phyloP scores from a whole-genome alignment of 2,113 vertebrate species.

The Lagopus muta region DNA sequence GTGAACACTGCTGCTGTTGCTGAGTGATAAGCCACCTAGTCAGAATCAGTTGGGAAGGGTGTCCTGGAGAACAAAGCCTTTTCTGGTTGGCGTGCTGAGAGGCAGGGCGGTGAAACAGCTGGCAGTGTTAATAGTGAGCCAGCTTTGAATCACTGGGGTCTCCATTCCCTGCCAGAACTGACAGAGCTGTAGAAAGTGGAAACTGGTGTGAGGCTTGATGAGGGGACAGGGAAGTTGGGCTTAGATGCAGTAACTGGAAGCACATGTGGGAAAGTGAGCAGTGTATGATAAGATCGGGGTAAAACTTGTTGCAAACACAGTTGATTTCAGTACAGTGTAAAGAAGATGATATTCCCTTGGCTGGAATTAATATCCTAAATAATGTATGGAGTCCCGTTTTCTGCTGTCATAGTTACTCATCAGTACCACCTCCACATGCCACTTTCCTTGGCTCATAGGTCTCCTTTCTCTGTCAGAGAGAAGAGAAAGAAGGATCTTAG shows the following conservation, averaged over 20 bases:
- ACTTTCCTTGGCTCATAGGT: neutral
- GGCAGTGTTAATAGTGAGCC: constrained; percentile 1
- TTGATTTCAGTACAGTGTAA: neutral
- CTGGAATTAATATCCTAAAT: neutral
- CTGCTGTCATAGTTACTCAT: neutral
- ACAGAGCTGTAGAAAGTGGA: neutral
- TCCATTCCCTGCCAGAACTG: neutral
- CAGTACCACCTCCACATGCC: neutral
- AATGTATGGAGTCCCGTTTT: neutral
- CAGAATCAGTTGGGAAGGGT: neutral
- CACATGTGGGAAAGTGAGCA: neutral
- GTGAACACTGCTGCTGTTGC: constrained; percentile 35
- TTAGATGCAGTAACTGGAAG: neutral
- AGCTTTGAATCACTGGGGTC: neutral
- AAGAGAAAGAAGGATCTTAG: neutral
- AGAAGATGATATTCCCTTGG: neutral
- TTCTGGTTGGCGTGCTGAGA: neutral
- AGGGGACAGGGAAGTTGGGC: neutral
- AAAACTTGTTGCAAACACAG: neutral
- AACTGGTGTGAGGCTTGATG: neutral
- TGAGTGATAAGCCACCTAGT: constrained; percentile 56
- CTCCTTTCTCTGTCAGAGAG: neutral
- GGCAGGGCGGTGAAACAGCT: constrained; percentile 31
- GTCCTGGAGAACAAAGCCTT: constrained; percentile 32
- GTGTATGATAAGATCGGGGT: neutral